Conservation (phyloP, 2,888 invertebrate species). For the Odiellus spinosus region DNA sequence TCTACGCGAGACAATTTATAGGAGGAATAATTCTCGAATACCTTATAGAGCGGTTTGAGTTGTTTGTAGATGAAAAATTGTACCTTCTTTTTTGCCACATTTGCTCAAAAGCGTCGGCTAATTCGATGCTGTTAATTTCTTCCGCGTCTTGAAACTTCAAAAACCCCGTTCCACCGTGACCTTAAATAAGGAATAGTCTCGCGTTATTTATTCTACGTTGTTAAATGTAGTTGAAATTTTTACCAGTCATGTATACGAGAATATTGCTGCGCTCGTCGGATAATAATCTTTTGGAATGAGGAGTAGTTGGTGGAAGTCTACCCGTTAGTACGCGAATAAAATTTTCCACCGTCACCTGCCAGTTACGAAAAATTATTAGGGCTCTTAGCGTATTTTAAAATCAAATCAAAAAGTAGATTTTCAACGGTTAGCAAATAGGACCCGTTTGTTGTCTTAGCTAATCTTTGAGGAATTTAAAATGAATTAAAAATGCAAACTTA, state of each 20-base stretch:
- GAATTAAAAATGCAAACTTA: too few species aligned
- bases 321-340: conserved; percentile 92
- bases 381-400: too few species aligned
- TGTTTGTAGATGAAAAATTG: not conserved
- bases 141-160: conserved; percentile 98
- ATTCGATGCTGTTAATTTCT: conserved; percentile 92
- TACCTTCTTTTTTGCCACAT: conserved; percentile 98
- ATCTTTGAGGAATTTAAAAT: too few species aligned
- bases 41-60: too few species aligned
- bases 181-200: conserved; percentile 22
- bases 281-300: conserved; percentile 80
- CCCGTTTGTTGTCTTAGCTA: too few species aligned
- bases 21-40: too few species aligned
- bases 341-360: conserved; percentile 88
- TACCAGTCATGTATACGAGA: conserved; percentile 76
- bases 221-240: too few species aligned
- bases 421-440: too few species aligned
- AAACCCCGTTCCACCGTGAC: conserved; percentile 96
- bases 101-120: conserved; percentile 96
- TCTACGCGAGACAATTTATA: too few species aligned
- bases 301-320: conserved; percentile 75
- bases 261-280: conserved; percentile 96
- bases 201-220: too few species aligned
- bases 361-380: too few species aligned
- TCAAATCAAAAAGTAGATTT: too few species aligned